Conservation (phyloP, 2,888 invertebrate species). For the Zaprionus obscuricornis region DNA sequence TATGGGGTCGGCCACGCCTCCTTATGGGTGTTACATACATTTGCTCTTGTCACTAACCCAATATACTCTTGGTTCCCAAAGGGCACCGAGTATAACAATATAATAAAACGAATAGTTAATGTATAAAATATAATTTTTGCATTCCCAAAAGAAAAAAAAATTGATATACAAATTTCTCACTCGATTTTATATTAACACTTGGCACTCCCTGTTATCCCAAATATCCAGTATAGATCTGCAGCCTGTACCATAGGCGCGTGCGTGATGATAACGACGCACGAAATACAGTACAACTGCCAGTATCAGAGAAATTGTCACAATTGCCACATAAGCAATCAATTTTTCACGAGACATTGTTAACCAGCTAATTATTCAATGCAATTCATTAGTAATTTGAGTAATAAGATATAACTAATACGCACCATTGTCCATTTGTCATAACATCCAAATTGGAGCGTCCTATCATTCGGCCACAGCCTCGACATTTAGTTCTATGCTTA, state of each 20-base stretch:
- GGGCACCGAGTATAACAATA: no score
- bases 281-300: constrained; percentile 19
- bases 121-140: no score
- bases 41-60: no score
- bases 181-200: constrained; percentile 33
- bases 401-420: constrained; percentile 14
- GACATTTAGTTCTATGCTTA: no score
- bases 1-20: no score
- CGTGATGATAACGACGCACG: constrained; percentile 39
- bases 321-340: neutral
- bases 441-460: constrained; percentile 17
- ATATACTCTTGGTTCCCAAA: no score
- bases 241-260: constrained; percentile 39
- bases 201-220: constrained; percentile 35
- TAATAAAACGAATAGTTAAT: no score
- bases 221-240: constrained; percentile 37
- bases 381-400: neutral
- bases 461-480: constrained; percentile 31
- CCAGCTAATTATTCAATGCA: no score
- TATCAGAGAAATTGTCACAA: neutral
- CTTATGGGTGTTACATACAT: no score
- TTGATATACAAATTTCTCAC: no score
- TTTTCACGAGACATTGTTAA: no score
- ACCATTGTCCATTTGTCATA: constrained; percentile 10
- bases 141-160: no score